phyloP scores from a whole-genome alignment of 2,113 vertebrate genomes.

The Peucedramus taeniatus region DNA sequence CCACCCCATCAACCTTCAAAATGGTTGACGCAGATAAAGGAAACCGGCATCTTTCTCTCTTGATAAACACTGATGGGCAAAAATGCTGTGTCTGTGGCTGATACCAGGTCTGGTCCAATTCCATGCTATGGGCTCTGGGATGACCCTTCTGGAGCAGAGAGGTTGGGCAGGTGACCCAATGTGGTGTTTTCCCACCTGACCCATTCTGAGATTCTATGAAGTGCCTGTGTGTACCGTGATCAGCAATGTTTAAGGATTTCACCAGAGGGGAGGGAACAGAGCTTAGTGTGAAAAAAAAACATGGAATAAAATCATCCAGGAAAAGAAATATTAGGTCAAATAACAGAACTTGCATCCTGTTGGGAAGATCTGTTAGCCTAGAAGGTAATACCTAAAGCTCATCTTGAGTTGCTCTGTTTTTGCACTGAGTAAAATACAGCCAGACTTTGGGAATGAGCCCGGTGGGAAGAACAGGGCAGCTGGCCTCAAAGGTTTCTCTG shows the following conservation, averaged over 20 bases:
- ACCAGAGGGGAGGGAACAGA: neutral
- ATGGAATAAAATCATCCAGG: neutral
- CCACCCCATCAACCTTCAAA: neutral
- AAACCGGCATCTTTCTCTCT: neutral
- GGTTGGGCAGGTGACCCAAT: neutral
- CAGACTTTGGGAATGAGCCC: neutral
- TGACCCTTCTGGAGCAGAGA: neutral
- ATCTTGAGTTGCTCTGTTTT: neutral
- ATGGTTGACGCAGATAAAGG: neutral
- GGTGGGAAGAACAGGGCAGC: neutral
- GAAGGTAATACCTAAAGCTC: neutral
- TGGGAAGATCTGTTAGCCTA: neutral
- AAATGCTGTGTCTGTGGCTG: neutral
- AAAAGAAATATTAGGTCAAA: neutral
- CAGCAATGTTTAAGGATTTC: neutral
- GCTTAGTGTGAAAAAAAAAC: neutral
- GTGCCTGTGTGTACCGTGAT: no score
- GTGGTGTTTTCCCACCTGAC: neutral
- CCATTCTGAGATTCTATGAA: neutral
- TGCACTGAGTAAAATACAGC: neutral
- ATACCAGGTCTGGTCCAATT: neutral
- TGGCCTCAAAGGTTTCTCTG: neutral
- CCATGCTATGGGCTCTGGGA: neutral
- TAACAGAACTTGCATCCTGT: neutral
- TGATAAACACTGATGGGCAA: neutral